Evolutionary conservation across 2,113 vertebrate species (phyloP), one percentile per base, ranked within the genome.

Genomic region (Gobio gobio): DNA sequence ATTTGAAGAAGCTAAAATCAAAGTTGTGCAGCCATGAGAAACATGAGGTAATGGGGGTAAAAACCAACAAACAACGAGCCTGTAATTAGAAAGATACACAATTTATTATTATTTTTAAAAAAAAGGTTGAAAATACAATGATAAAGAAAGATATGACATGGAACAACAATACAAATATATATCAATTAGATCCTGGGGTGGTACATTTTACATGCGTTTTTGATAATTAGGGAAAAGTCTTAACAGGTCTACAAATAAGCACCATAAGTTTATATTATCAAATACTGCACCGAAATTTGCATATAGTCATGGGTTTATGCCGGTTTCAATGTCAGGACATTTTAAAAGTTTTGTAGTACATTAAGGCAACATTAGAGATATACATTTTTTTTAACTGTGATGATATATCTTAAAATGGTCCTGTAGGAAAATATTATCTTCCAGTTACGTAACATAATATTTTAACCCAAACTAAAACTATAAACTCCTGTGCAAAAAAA

Each of bases 1-100:
- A 64, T 87, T 73, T 51, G 13, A 56, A 78, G 24, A 78, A 79
- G 20, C 6, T 73, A 76, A 70, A 80, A 80, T 47, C 33, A 26
- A 58, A 68, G 49, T 20, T 80, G 22, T 43, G 26, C 9, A 24
- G 3, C 12, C 80, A 59, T 59, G 10, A 13, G 47, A n/a, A 29
- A 70, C 40, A 82, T 51, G 18, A 59, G 26, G 8, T 66, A 73
- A 26, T 45, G 5, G 24, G 43, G 24, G 36, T n/a, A 26, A 64
- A 26, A 66, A 49, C 20, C 3, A 29, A 47, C 43, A 75, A 56
- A 12, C 29, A 16, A 73, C 2, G 29, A 24, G 26, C 7, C 51
- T 54, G 40, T 63, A 47, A 73, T 24, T 24, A 22, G 40, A 79
- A 63, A 3, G 61, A 47, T 47, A n/a, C 5, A 43, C 16, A 66